Evolutionary conservation across 2,113 vertebrate species (phyloP).

Genomic region (Raja brachyura): DNA sequence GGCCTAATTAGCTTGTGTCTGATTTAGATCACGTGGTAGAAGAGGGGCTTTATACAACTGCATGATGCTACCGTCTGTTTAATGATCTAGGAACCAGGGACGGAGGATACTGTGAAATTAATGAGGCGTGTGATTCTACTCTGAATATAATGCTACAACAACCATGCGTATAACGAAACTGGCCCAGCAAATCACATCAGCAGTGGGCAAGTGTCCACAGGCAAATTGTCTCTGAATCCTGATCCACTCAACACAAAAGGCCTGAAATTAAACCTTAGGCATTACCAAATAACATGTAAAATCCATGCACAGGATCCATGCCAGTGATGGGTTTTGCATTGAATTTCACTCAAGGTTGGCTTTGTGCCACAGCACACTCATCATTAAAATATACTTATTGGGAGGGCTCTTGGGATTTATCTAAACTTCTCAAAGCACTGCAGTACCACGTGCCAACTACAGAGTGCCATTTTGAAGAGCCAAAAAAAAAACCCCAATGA

Average conservation of each 20-base stretch:
- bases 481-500: not conserved
- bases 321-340: not conserved
- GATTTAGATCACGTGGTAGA: not conserved
- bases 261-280: not conserved
- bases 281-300: not conserved
- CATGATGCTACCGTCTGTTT: not conserved
- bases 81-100: not conserved
- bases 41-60: not conserved
- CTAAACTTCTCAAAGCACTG: not conserved
- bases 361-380: not conserved
- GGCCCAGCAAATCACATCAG: not conserved
- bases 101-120: not conserved
- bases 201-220: not conserved
- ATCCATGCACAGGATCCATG: not conserved
- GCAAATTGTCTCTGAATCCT: not conserved
- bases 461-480: not conserved
- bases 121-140: not conserved
- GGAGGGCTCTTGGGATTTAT: not conserved
- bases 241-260: not conserved
- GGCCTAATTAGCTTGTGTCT: slow-evolving; percentile 2
- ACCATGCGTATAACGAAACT: not conserved
- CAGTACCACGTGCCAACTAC: not conserved
- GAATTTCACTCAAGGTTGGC: not conserved
- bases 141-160: not conserved
- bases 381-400: not conserved